Conservation (phyloP, 2,888 invertebrate species). For the Euclidia mi region DNA sequence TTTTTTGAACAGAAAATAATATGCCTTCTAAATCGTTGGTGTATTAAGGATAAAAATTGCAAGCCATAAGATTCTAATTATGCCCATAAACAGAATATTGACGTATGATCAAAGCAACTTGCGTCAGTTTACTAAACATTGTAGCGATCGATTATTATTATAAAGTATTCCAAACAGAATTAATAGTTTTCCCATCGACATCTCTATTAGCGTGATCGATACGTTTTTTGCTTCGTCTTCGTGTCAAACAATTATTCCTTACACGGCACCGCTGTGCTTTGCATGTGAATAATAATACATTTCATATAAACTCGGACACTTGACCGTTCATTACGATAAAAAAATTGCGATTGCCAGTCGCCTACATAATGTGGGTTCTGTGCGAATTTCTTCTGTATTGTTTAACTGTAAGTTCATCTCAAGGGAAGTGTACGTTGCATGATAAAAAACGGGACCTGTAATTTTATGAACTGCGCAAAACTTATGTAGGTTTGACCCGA, state of each 20-base stretch:
- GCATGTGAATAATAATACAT: slow-evolving; percentile 34
- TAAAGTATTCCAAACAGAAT: slow-evolving; percentile 12
- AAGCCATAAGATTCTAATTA: neutral
- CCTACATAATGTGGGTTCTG: neutral
- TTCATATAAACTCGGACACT: slow-evolving; percentile 22
- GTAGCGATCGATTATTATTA: neutral
- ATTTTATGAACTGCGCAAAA: no score
- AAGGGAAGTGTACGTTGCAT: no score
- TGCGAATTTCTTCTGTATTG: neutral
- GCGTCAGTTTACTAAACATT: neutral
- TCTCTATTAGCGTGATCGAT: slow-evolving; percentile 48
- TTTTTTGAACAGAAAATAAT: no score
- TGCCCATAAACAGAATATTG: neutral
- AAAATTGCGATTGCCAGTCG: slow-evolving; percentile 14
- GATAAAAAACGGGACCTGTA: no score
- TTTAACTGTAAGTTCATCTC: no score
- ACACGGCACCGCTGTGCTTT: slow-evolving; percentile 38
- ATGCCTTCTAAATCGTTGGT: no score
- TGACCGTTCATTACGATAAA: slow-evolving; percentile 5
- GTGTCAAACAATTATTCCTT: slow-evolving; percentile 54
- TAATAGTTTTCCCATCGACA: slow-evolving; percentile 35
- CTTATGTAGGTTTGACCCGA: no score
- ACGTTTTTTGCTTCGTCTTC: slow-evolving; percentile 39
- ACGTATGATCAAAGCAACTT: neutral
- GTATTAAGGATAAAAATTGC: no score